Percentiles rank a stretch among this genome's conserved stretches.
Evolutionary conservation across 2,797 vertebrate species (phyloP).

Genomic region (Rachycentron canadum): DNA sequence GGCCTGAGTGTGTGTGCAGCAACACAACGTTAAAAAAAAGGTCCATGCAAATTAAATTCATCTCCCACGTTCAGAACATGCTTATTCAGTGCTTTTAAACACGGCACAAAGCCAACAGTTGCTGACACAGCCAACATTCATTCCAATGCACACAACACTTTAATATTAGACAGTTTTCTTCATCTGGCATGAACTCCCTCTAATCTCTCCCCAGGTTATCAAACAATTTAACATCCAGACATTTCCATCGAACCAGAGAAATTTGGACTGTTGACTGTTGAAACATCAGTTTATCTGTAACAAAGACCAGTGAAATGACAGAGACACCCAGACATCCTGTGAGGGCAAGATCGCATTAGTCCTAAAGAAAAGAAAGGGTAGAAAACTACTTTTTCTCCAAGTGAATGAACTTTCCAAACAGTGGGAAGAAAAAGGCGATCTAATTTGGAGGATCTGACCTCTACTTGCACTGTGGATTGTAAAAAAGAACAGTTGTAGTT

Average conservation of each 20-base stretch:
- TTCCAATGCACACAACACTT: not conserved
- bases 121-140: not conserved
- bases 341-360: conserved; percentile 20
- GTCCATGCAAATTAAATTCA: not conserved
- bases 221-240: conserved; percentile 43
- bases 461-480: not conserved
- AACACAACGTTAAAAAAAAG: not conserved
- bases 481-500: no score
- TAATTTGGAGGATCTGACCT: conserved; percentile 2
- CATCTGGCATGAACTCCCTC: conserved; percentile 23
- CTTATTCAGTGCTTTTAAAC: not conserved
- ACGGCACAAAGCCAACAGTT: not conserved
- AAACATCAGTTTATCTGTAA: conserved; percentile 1
- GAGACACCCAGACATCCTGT: not conserved
- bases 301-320: not conserved
- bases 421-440: not conserved
- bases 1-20: not conserved
- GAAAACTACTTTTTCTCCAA: not conserved
- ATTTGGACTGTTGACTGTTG: not conserved
- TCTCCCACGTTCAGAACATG: conserved; percentile 11
- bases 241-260: conserved; percentile 27
- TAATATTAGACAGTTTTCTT: conserved; percentile 34
- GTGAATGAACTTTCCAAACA: conserved; percentile 6
- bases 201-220: conserved; percentile 50
- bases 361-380: not conserved